Base-by-base conservation (phyloP, 2,797 vertebrate genomes). In the Morelia viridis region DNA sequence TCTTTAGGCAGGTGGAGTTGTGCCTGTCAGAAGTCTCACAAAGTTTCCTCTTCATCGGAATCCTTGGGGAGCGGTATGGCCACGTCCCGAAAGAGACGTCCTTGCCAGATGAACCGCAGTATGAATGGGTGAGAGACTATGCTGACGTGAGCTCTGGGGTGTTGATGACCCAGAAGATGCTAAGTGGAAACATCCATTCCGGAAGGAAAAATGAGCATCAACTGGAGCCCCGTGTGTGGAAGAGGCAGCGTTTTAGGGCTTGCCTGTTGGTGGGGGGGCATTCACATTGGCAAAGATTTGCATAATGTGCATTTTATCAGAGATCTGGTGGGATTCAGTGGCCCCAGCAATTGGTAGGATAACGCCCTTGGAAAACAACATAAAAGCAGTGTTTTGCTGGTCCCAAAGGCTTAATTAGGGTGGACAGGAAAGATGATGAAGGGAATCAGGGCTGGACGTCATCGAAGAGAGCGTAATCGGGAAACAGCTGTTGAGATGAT, bases 11-110 rank as follows among this genome's bases (percentile, higher is more conserved):
- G 19, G 61, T 97, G 1, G 97, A 98, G 94, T 97, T 99, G 86
- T 99, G 98, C 92, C 98, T 99, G 13, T 96, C 97, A 0, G 98
- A 99, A 96, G 99, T 99, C 87, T 98, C 97, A 87, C 98, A 98
- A 64, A 97, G 98, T 7, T 98, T 98, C 93, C 97, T 99, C 96
- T 96, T 99, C 93, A 96, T 99, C 28, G 98, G 96, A 17, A 97
- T 99, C 71, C 97, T 99, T 93, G 98, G 98, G 19, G 98, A 98
- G 92, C 97, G 98, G 89, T 99, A 99, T 2, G 98, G 98, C 68
- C 95, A 97, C 56, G 92, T 98, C 41, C 98, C 98, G 0, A 94
- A 95, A 5, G 95, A 24, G 62, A 98, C 98, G n/a, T 92, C 64
- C 13, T 97, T 99, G 9, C 98, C 98, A 0, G 97, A 98, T 88